Evolutionary conservation across 2,113 vertebrate genomes (phyloP), one percentile per base, ranked within the genome.

Genomic region (Tupaia tana): DNA sequence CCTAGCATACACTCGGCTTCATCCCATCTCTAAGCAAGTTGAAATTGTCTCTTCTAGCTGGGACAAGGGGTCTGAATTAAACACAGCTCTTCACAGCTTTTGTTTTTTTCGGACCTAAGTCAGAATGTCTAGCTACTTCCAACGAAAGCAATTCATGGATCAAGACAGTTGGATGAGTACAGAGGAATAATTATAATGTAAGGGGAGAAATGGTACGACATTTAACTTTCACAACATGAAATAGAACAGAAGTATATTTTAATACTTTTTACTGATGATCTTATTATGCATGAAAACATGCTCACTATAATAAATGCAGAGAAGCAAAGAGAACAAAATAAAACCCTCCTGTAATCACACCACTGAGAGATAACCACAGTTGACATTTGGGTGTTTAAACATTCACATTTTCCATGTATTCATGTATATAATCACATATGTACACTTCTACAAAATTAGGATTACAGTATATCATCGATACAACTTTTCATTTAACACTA

Each of bases 181-280:
- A 83, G n/a, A 82, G 64, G 71, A 43, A 71, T 95, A 95, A 97
- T 96, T 96, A 96, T 75, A 94, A 86, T 94, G 79, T 77, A 91
- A 92, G 87, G 91, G 93, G 86, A 91, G 34, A 96, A 97, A 95
- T 78, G 75, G 69, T 95, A 86, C 31, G 86, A 97, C 95, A 97
- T 97, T 97, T 97, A 97, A 97, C 75, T 97, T 96, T 97, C 93
- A 96, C 96, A 97, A 95, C 86, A 86, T 92, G 89, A 86, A 95
- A 94, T 1, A 93, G 80, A 97, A 97, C 96, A 96, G 94, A 97
- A 97, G 93, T 95, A 87, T 86, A 97, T 94, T 96, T 97, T 96
- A 97, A 97, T 97, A 96, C 89, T 94, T 93, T 97, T 96, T 96
- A 96, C 96, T 91, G 96, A 97, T 97, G 96, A 96, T 94, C 91